Conservation (phyloP, 2,113 vertebrate genomes). For the Passerina amoena region DNA sequence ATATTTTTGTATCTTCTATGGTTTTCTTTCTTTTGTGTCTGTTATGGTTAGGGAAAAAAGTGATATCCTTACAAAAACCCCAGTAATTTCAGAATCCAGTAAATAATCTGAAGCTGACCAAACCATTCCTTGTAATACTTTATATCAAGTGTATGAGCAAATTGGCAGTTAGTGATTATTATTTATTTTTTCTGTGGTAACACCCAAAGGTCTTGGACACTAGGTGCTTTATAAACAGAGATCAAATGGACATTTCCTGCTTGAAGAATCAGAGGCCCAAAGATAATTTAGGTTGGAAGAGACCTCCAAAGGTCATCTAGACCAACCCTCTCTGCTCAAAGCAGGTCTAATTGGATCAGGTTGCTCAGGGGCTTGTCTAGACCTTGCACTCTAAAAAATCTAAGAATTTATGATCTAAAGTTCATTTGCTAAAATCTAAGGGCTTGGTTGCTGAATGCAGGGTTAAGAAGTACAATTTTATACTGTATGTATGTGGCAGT, state of each 20-base stretch:
- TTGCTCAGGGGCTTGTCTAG: background rate
- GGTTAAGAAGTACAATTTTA: background rate
- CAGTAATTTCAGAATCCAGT: background rate
- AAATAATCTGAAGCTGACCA: background rate
- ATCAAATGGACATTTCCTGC: background rate
- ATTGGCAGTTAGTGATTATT: constrained; percentile 6
- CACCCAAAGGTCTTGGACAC: background rate
- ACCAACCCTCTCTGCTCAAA: constrained; percentile 1
- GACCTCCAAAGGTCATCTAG: background rate
- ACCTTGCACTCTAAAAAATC: background rate
- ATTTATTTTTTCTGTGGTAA: constrained; percentile 5
- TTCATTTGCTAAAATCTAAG: constrained; percentile 35
- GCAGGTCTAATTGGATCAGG: background rate
- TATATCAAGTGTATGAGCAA: background rate
- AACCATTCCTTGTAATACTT: background rate
- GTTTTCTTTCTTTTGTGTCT: background rate
- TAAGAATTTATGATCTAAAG: constrained; percentile 3
- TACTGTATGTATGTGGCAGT: background rate
- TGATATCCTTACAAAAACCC: background rate
- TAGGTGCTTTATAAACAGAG: background rate
- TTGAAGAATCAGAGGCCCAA: constrained; percentile 7
- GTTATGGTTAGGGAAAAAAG: background rate
- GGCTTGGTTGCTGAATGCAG: background rate
- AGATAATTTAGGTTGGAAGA: background rate
- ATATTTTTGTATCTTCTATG: background rate